phyloP scores from a whole-genome alignment of 2,888 invertebrate species.

The Clunio marinus region DNA sequence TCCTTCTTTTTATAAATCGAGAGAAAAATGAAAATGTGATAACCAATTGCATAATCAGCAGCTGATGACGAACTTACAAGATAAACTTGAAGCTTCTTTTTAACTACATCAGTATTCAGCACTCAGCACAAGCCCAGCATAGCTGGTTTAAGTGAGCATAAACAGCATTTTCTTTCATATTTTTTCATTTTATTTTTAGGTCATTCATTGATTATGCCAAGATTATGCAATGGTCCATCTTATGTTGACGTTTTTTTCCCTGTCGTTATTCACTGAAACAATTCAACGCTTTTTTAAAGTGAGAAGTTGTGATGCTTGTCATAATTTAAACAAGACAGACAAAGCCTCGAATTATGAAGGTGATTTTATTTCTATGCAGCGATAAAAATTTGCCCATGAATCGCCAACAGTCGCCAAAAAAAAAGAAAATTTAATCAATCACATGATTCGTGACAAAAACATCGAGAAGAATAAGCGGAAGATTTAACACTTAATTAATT shows the following conservation, averaged over 20 bases:
- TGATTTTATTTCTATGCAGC: no score
- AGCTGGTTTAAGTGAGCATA: neutral
- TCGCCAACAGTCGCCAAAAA: no score
- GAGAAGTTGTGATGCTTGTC: neutral
- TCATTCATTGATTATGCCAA: neutral
- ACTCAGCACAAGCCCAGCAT: neutral
- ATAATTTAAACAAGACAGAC: no score
- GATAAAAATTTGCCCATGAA: no score
- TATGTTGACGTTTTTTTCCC: conserved; percentile 14
- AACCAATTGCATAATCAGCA: neutral
- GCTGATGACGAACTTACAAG: neutral
- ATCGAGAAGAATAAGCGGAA: no score
- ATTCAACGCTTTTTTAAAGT: neutral
- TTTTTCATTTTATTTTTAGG: neutral
- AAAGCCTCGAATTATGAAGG: no score
- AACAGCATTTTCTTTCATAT: neutral
- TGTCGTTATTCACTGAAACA: neutral
- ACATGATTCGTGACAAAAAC: no score
- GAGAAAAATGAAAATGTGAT: conserved; percentile 8
- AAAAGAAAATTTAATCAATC: no score
- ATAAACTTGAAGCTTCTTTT: neutral
- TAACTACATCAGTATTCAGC: neutral
- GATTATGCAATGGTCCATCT: conserved; percentile 14
- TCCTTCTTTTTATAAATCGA: no score
- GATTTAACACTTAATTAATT: no score